Base-by-base conservation (phyloP, 2,113 vertebrate species). In the Parotia lawesii region DNA sequence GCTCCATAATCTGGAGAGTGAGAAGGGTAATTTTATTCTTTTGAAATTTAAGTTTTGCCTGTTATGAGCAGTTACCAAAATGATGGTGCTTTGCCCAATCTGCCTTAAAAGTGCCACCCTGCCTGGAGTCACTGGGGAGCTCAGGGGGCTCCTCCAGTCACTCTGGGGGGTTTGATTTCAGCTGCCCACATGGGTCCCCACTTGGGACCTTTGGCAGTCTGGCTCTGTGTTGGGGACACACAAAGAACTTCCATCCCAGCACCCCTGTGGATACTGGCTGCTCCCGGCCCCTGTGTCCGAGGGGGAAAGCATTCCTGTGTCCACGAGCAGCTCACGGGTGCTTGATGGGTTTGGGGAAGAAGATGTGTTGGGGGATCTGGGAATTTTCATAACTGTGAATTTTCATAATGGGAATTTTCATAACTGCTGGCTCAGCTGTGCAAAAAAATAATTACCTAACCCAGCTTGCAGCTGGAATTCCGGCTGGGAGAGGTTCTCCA, bases 321-420 rank as follows among this genome's bases (percentile, higher is more conserved):
- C 18, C 38, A 5, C 0, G 0, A 31, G 56, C 18, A 66, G 45
- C 35, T 51, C 3, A 2, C 0, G 3, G 60, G 42, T n/a, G 29
- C 15, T n/a, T 58, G 54, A 19, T 12, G 15, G 1, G 3, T 10
- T 31, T 28, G 38, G 65, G 56, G 38, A 44, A 74, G 48, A 48
- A 35, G 2, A 38, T 2, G 12, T 70, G 35, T 17, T 33, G 44
- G 15, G 19, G 35, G 11, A 44, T 21, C 8, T 3, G 2, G 48
- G 35, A 48, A 44, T 54, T 44, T 69, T 44, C 10, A 27, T 31
- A 65, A 35, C 19, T 35, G 23, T 2, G 18, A 64, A 28, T 64
- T 28, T 51, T 33, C 45, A 40, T 27, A 29, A 53, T 24, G 27
- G 22, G 33, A 37, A 47, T 56, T 80, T 80, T 40, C 29, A 33